Percentiles rank a stretch among this genome's conserved stretches.
Evolutionary conservation across 2,113 vertebrate species (phyloP).

Genomic region (Ardeotis arabs): DNA sequence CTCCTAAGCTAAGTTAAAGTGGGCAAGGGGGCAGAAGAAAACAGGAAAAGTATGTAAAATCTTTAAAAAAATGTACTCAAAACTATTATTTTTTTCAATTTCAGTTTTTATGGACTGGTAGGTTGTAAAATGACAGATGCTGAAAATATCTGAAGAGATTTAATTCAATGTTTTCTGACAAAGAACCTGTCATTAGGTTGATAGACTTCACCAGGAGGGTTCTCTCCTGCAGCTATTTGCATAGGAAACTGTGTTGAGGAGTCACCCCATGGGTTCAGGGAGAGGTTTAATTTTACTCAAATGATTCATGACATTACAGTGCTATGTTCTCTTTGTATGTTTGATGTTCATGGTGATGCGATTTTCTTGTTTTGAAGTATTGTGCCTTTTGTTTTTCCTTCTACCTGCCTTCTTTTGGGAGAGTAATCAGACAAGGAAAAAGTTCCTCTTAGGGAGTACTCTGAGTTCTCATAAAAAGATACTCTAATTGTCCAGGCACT

Average conservation of each 20-base stretch:
- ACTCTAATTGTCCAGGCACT: background rate
- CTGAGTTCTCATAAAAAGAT: constrained; percentile 30
- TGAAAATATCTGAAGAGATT: background rate
- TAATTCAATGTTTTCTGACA: background rate
- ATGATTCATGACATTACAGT: constrained; percentile 2
- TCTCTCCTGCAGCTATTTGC: background rate
- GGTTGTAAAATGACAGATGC: background rate
- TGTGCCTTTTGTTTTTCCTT: background rate
- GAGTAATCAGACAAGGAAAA: background rate
- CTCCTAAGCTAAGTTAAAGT: background rate
- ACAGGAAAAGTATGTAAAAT: background rate
- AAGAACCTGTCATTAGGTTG: background rate
- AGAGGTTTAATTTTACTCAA: constrained; percentile 11
- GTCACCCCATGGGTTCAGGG: background rate
- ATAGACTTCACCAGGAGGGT: background rate
- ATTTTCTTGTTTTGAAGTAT: background rate
- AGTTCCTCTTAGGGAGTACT: background rate
- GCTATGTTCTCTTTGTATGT: background rate
- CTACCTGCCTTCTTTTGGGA: background rate
- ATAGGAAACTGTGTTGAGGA: background rate
- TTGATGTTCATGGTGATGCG: background rate
- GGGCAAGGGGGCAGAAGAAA: background rate
- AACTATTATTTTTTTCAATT: background rate
- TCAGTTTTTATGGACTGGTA: background rate
- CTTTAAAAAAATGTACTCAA: background rate